phyloP scores from a whole-genome alignment of 1,140 invertebrate genomes.

The Calosoma granatense region DNA sequence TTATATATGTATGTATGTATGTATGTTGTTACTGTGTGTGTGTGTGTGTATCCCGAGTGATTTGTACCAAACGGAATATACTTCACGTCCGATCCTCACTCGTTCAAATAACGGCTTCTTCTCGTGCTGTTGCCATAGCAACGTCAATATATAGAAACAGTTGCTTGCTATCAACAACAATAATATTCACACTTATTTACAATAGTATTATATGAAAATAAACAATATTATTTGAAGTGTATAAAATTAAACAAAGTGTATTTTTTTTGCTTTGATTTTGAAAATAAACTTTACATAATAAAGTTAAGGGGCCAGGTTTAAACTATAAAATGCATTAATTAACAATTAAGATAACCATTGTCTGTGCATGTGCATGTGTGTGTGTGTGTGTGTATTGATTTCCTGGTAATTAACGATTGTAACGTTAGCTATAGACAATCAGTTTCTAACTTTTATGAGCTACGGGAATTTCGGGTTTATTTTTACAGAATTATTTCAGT shows the following conservation, averaged over 20 bases:
- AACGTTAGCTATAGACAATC: no score
- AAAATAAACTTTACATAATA: neutral
- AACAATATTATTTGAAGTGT: no score
- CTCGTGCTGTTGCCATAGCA: neutral
- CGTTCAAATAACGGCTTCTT: neutral
- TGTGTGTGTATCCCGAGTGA: no score
- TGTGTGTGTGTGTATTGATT: constrained; percentile 1
- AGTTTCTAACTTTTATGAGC: no score
- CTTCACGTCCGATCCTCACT: neutral
- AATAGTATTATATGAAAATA: no score
- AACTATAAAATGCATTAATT: constrained; percentile 1
- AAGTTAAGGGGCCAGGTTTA: neutral
- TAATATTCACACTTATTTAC: no score
- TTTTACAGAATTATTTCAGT: neutral
- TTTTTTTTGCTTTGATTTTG: neutral
- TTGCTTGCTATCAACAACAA: no score
- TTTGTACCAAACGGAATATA: no score
- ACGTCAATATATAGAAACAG: no score
- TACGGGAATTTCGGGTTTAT: neutral
- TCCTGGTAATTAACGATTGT: neutral
- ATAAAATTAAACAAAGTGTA: neutral
- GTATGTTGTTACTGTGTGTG: no score
- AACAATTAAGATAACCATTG: neutral
- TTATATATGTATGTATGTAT: no score
- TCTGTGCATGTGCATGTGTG: no score